Evolutionary conservation across 2,888 invertebrate genomes (phyloP), one percentile per base, ranked within the genome.

Genomic region (Ophion ellenae): DNA sequence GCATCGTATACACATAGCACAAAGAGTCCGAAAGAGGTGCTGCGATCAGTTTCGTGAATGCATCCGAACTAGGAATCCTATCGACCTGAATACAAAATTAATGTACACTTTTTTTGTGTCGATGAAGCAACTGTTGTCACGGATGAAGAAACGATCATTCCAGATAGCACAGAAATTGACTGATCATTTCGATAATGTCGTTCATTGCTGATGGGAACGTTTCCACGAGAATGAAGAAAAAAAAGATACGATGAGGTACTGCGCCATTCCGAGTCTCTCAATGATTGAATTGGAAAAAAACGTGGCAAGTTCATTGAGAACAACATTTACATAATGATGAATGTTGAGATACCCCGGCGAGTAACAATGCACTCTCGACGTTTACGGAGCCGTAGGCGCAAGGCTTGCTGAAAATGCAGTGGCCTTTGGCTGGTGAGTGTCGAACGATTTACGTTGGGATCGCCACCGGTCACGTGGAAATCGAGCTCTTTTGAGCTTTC

Each of bases 401-500:
- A 57, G 40, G 53, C 66, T 59, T 24, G 78, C 64, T 20, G 79
- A 79, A 45, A 63, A 61, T 32, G 82, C 6, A 6, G 40, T 40
- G 40, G 7, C 40, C 45, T 61, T n/a, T 45, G 69, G 47, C 61
- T 7, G 20, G 24, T 63, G 61, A 59, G 70, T 17, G 78, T 74
- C 82, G 63, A 59, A 75, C 36, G 32, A 64, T 76, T 71, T 79
- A 67, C 76, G 76, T 67, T 73, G 76, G 66, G 67, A 83, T 67
- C 36, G 67, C 67, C 24, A 57, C 24, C 77, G 83, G 71, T 79
- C 64, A 57, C 73, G 36, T 57, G 73, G 79, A 67, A 36, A 71
- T 76, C 73, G 59, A 45, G 57, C 61, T 71, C 79, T 71, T 76
- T 66, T 53, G 59, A 76, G 74, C 77, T 76, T 86, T 77, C 40